These are phyloP conservation scores for Barnardius zonarius DNA, from an alignment of 2,113 vertebrate genomes.

Conservation along the genomic window DNA sequence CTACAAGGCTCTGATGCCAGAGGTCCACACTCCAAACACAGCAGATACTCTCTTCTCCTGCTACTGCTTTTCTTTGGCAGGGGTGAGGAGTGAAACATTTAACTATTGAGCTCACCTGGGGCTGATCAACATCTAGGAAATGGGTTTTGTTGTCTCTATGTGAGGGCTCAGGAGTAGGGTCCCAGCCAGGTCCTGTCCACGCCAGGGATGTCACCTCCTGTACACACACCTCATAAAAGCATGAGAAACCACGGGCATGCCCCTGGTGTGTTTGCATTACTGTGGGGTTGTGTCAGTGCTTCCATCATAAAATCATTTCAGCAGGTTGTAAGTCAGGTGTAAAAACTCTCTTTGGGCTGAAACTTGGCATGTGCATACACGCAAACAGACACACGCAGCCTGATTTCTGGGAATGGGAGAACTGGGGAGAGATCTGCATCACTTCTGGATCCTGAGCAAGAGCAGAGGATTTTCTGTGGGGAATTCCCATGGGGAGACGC, in stretches of 20 bases:
- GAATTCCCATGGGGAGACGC: neutral
- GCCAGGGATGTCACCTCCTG: neutral
- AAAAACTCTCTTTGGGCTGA: neutral
- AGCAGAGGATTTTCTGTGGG: neutral
- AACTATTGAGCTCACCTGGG: neutral
- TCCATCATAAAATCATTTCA: neutral
- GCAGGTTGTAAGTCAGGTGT: neutral
- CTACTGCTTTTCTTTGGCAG: neutral
- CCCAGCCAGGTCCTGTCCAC: neutral
- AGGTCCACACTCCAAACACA: neutral
- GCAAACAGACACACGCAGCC: neutral
- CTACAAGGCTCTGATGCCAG: neutral
- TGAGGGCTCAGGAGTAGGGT: neutral
- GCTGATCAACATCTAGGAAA: neutral
- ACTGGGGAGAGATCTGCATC: neutral
- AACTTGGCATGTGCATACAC: neutral
- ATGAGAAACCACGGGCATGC: neutral
- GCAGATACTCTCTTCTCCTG: neutral
- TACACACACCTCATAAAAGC: neutral
- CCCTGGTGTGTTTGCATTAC: neutral
- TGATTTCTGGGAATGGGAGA: constrained; percentile 1
- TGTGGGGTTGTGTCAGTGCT: constrained; percentile 19
- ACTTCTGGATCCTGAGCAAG: neutral
- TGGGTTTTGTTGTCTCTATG: neutral
- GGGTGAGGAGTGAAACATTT: neutral